phyloP scores from a whole-genome alignment of 2,113 vertebrate genomes.

The Diadophis punctatus region DNA sequence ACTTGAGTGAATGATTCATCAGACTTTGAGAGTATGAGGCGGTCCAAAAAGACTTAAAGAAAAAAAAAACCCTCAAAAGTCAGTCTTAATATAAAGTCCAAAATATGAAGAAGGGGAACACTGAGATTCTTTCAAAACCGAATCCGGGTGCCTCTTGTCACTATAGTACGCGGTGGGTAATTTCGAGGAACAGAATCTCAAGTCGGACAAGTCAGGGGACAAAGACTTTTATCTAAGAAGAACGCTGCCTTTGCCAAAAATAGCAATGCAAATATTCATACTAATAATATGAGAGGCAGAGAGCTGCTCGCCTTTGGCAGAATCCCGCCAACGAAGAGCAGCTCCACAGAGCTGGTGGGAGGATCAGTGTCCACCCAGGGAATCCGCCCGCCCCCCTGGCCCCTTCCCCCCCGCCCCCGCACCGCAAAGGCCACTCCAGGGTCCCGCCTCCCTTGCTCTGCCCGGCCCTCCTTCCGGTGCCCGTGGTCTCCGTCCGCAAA shows the following conservation, averaged over 20 bases:
- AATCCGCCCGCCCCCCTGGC: not conserved
- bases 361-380: not conserved
- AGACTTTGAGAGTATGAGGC: not conserved
- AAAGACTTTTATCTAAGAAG: not conserved
- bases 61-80: not conserved
- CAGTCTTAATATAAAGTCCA: not conserved
- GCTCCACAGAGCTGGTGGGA: not conserved
- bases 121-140: not conserved
- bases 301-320: not conserved
- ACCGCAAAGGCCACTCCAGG: not conserved
- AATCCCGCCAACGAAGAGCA: not conserved
- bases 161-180: not conserved
- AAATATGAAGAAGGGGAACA: no score
- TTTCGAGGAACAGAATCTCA: not conserved
- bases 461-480: not conserved
- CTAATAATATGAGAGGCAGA: not conserved
- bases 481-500: not conserved
- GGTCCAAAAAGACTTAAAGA: not conserved
- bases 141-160: not conserved
- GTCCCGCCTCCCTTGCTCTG: not conserved
- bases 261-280: no score
- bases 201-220: not conserved
- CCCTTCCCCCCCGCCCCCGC: not conserved
- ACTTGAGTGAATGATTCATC: slow-evolving; percentile 12
- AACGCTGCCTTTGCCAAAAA: not conserved